phyloP scores from a whole-genome alignment of 2,888 invertebrate species.

The Phortica okadai region DNA sequence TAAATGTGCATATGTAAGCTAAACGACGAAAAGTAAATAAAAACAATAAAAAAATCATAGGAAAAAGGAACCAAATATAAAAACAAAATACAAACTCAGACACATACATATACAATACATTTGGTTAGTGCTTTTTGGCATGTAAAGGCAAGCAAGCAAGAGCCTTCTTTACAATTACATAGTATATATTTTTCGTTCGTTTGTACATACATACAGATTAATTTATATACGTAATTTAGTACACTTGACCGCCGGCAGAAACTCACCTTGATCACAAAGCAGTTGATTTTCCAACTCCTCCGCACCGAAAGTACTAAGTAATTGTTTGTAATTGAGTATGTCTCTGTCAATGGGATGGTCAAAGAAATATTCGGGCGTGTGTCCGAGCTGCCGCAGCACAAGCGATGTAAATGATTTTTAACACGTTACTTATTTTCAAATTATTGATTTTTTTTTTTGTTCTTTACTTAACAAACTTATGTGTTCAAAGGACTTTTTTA shows the following conservation, averaged over 20 bases:
- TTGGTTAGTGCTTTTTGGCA: too few species aligned
- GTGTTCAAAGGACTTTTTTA: too few species aligned
- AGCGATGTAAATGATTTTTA: slow-evolving; percentile 11
- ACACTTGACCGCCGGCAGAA: slow-evolving; percentile 22
- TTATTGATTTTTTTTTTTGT: neutral
- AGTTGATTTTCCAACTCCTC: slow-evolving; percentile 83
- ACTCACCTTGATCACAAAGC: slow-evolving; percentile 87
- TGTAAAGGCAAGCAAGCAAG: too few species aligned
- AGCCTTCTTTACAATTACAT: too few species aligned
- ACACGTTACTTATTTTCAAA: neutral
- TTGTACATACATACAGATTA: neutral
- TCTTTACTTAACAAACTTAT: too few species aligned
- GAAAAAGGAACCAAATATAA: neutral
- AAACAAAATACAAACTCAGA: neutral
- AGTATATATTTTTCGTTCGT: too few species aligned
- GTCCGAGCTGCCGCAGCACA: slow-evolving; percentile 80
- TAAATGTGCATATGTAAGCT: slow-evolving; percentile 6
- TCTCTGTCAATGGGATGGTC: slow-evolving; percentile 63
- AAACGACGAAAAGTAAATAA: neutral
- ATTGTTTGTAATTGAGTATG: slow-evolving; percentile 82
- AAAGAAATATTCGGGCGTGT: slow-evolving; percentile 88
- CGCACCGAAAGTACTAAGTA: slow-evolving; percentile 84
- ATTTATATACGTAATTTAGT: slow-evolving; percentile 11
- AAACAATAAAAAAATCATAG: neutral
- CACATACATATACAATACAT: neutral